Conservation (phyloP, 2,113 vertebrate species). For the Pagrus major region DNA sequence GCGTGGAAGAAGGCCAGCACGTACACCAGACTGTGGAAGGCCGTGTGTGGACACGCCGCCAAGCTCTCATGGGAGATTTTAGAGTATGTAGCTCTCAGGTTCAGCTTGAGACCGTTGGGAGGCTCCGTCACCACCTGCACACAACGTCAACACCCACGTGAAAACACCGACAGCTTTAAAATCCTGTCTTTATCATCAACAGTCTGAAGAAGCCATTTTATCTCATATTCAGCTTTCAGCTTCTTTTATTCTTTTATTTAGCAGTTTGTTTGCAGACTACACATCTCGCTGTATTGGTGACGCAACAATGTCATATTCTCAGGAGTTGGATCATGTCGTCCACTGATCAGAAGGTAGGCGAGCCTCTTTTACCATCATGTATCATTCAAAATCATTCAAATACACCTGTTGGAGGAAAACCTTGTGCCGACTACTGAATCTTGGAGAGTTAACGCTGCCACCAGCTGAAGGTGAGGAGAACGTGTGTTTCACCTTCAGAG, state of each 20-base stretch:
- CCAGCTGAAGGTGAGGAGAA: not conserved
- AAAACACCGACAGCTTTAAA: not conserved
- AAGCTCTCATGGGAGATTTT: conserved; percentile 88
- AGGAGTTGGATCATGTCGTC: too few relatives aligned
- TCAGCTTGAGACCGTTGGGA: conserved; percentile 95
- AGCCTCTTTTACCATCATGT: too few relatives aligned
- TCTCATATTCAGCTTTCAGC: not conserved
- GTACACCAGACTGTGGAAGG: conserved; percentile 91
- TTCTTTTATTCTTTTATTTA: not conserved
- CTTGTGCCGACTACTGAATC: not conserved
- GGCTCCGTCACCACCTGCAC: conserved; percentile 95
- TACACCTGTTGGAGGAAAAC: not conserved
- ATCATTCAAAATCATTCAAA: not conserved
- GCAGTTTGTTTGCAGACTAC: not conserved
- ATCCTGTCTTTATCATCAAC: not conserved
- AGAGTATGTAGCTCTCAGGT: conserved; percentile 94
- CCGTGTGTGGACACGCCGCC: conserved; percentile 87
- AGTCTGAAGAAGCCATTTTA: not conserved
- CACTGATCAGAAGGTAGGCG: too few relatives aligned
- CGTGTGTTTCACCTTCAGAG: conserved; percentile 88
- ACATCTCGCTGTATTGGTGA: too few relatives aligned
- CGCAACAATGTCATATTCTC: too few relatives aligned
- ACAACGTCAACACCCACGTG: conserved; percentile 11
- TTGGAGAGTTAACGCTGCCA: not conserved
- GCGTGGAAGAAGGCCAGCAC: conserved; percentile 96